Evolutionary conservation across 2,113 vertebrate genomes (phyloP).

Genomic region (Lagopus muta): DNA sequence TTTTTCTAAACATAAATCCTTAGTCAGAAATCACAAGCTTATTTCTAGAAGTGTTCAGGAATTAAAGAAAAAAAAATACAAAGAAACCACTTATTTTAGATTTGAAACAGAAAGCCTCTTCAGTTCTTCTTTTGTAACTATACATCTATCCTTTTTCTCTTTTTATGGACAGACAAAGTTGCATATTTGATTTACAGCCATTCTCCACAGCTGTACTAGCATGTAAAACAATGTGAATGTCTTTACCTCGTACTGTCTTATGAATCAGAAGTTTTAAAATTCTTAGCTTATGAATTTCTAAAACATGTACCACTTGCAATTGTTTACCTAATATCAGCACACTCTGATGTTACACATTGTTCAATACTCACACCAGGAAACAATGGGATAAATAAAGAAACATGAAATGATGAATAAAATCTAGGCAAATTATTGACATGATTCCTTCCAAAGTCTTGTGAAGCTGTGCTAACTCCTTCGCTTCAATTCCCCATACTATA

Average conservation of each 20-base stretch:
- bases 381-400: not conserved
- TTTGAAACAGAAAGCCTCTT: not conserved
- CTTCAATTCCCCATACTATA: not conserved
- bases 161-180: not conserved
- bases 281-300: not conserved
- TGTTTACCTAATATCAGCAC: not conserved
- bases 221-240: not conserved
- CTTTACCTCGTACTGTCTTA: not conserved
- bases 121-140: not conserved
- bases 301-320: not conserved
- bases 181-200: not conserved
- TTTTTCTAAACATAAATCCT: not conserved
- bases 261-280: not conserved
- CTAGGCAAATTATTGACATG: not conserved
- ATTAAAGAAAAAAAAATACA: not conserved
- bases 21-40: not conserved
- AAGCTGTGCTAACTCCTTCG: not conserved
- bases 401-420: not conserved
- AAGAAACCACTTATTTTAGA: not conserved
- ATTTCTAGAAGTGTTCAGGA: not conserved
- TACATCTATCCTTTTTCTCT: not conserved
- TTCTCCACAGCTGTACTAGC: not conserved
- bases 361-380: not conserved
- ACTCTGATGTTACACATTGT: not conserved
- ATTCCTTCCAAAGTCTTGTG: not conserved